Evolutionary conservation across 1,140 invertebrate genomes (phyloP).

Genomic region (Brachionus manjavacas): DNA sequence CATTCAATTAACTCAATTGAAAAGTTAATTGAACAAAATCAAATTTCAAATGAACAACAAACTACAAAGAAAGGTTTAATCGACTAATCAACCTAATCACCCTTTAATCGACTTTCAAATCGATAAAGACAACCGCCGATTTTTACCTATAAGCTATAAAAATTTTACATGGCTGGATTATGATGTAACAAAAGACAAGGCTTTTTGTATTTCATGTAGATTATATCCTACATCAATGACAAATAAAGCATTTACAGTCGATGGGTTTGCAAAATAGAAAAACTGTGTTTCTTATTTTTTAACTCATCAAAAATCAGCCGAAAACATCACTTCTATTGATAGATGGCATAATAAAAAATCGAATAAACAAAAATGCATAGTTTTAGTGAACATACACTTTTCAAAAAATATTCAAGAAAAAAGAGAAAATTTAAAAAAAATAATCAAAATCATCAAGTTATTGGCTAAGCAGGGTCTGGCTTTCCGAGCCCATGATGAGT

Average conservation of each 20-base stretch:
- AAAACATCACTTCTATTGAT: not conserved
- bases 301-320: not conserved
- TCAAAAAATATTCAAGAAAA: not conserved
- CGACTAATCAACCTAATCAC: not conserved
- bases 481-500: not conserved
- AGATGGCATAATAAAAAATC: not conserved
- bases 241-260: not conserved
- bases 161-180: not conserved
- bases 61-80: not conserved
- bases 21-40: not conserved
- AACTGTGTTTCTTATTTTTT: not conserved
- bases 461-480: slow-evolving; percentile 4
- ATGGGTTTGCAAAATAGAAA: slow-evolving; percentile 28
- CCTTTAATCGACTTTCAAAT: not conserved
- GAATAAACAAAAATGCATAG: not conserved
- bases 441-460: not conserved
- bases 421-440: not conserved
- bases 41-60: not conserved
- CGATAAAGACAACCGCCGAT: not conserved
- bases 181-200: not conserved
- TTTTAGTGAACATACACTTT: not conserved
- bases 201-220: not conserved
- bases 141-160: not conserved
- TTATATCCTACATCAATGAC: not conserved
- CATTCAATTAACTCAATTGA: not conserved